Evolutionary conservation across 2,888 invertebrate species (phyloP), one percentile per base, ranked within the genome.

Genomic region (Ischnus inquisitorius): DNA sequence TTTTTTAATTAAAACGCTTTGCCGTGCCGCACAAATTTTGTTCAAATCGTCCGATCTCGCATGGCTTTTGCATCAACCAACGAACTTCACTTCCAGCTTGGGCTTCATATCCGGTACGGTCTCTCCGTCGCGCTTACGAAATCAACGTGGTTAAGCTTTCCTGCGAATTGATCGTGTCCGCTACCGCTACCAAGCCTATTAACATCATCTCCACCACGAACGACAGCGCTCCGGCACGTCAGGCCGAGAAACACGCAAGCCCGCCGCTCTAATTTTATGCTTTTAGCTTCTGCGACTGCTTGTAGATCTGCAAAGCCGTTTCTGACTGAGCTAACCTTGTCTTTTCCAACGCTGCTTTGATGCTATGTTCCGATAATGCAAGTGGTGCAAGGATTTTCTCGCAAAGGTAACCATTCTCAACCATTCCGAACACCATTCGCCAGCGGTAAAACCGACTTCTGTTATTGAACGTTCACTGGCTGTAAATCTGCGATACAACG

Each of bases 31-130:
- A 34, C 34, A 34, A 34, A 6, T 19, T 22, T 16, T 22, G 16
- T 54, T 10, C 16, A 8, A n/a, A 60, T 25, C 14, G 25, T n/a
- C 25, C 60, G 25, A 60, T n/a, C 28, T 14, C n/a, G 14, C n/a
- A 6, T 28, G 76, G 82, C 82, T 60, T 34, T 84, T 68, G 72
- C 72, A 34, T 57, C 60, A 68, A 87, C 88, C 84, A 86, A 87
- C 88, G 88, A 90, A 91, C 89, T 90, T 91, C 89, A 34, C 34
- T 34, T 34, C 34, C 34, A 8, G 34, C 6, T 34, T 34, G 8
- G 34, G 90, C 89, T 90, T 90, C 89, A 90, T 89, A 89, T 89
- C 91, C 89, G 91, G 89, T 86, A 87, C 80, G 88, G 88, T 16
- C 51, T 87, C 90, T 90, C 87, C 79, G 72, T 85, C 86, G 86